Conservation (phyloP, 1,140 invertebrate species). For the Cherax quadricarinatus region DNA sequence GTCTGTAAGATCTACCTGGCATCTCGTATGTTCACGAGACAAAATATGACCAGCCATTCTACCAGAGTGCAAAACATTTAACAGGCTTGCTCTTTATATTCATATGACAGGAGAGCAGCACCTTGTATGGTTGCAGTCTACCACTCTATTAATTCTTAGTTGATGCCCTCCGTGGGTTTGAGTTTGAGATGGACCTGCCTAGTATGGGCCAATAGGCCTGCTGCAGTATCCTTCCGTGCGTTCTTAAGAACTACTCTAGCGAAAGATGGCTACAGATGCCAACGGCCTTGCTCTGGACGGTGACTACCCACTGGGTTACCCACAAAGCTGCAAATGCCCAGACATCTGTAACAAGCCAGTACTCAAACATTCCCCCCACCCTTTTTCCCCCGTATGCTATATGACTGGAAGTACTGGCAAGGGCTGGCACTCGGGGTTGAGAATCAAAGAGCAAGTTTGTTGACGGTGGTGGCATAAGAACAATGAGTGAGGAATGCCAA, state of each 20-base stretch:
- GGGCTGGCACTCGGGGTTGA: neutral
- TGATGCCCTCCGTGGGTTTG: neutral
- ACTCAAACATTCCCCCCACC: neutral
- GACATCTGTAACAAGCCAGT: neutral
- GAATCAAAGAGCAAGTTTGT: neutral
- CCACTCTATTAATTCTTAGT: no score
- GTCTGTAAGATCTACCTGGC: no score
- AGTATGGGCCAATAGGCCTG: no score
- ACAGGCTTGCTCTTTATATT: no score
- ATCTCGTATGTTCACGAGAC: no score
- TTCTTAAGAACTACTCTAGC: neutral
- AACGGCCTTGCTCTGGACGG: neutral
- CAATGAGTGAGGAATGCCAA: slow-evolving; percentile 50
- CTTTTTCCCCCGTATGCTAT: neutral
- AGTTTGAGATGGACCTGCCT: neutral
- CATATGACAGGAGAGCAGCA: no score
- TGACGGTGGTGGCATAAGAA: slow-evolving; percentile 40
- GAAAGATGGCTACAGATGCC: slow-evolving; percentile 22
- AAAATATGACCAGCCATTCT: no score
- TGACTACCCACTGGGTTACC: neutral
- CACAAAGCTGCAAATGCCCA: neutral
- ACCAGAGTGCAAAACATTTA: no score
- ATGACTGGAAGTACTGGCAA: neutral
- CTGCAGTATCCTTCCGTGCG: no score
- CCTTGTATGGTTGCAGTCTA: neutral